Evolutionary conservation across 2,113 vertebrate genomes (phyloP), one percentile per base, ranked within the genome.

Genomic region (Hippocampus abdominalis): DNA sequence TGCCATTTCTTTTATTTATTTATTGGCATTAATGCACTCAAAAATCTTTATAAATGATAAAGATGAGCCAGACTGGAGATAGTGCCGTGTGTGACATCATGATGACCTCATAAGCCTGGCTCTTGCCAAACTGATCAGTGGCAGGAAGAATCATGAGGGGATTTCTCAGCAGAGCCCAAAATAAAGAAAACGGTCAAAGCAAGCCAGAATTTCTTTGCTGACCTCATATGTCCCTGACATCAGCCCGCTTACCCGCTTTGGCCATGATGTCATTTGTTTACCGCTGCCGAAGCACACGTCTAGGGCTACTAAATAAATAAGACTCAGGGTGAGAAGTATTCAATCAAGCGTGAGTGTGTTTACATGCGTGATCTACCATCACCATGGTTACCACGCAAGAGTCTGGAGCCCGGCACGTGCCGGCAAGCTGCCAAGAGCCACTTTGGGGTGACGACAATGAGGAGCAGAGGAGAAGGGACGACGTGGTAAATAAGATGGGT

Each of bases 181-280:
- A 78, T 51, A 80, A 68, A 67, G 61, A 72, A 80, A 75, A 65
- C 76, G 74, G 80, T 82, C 72, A 87, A 66, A 67, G 65, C 21
- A 59, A 57, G 71, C 66, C 78, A 68, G 71, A 75, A 69, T 63
- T 63, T 59, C 36, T 72, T 27, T 69, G 40, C 74, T 83, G 73
- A 82, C 81, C 80, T 82, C 76, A 79, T 75, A 76, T 81, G 83
- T 80, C 84, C 74, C 72, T 75, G 84, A 88, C 81, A 80, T 83
- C 59, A 15, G 53, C 57, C 18, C 61, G 60, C 77, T 77, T 77
- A 86, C 85, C 76, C 79, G n/a, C 3, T 70, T 73, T 27, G 44
- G 29, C n/a, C 1, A 51, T 88, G 86, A 87, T 73, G 84, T 90
- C 77, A 90, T 80, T 89, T 91, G 86, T 91, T 92, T 92, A 90